These are phyloP conservation scores for Chymomyza fuscimana DNA, from an alignment of 2,888 invertebrate genomes.

Conservation along the genomic window DNA sequence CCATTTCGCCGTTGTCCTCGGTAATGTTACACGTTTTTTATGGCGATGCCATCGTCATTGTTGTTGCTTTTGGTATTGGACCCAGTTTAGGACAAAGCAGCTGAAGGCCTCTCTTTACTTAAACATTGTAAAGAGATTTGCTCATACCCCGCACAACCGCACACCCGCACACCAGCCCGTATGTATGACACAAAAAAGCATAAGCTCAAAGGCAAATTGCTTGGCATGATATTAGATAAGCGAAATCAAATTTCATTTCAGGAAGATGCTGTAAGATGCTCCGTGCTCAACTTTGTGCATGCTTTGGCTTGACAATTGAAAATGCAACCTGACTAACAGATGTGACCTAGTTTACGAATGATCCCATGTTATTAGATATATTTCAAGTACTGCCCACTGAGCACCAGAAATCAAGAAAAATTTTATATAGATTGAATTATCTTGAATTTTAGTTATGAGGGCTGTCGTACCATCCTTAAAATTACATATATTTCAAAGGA, in stretches of 20 bases:
- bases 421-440: too few relatives aligned
- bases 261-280: conserved; percentile 5
- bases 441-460: too few relatives aligned
- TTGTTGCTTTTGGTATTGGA: conserved; percentile 18
- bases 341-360: neutral
- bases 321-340: neutral
- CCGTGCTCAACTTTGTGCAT: neutral
- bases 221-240: conserved; percentile 38
- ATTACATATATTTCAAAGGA: too few relatives aligned
- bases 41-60: neutral
- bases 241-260: conserved; percentile 52
- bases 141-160: conserved; percentile 16
- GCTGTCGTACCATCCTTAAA: too few relatives aligned
- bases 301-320: neutral
- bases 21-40: conserved; percentile 33
- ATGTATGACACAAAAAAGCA: conserved; percentile 9
- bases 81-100: conserved; percentile 37
- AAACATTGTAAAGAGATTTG: conserved; percentile 55
- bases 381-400: neutral
- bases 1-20: conserved; percentile 52
- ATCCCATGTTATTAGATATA: neutral
- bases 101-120: conserved; percentile 47
- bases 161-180: conserved; percentile 12
- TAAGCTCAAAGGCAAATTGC: conserved; percentile 3
- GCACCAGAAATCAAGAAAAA: neutral